Base-by-base conservation (phyloP, 64 coral and sea anemone species). In the Dendronephthya gigantea region DNA sequence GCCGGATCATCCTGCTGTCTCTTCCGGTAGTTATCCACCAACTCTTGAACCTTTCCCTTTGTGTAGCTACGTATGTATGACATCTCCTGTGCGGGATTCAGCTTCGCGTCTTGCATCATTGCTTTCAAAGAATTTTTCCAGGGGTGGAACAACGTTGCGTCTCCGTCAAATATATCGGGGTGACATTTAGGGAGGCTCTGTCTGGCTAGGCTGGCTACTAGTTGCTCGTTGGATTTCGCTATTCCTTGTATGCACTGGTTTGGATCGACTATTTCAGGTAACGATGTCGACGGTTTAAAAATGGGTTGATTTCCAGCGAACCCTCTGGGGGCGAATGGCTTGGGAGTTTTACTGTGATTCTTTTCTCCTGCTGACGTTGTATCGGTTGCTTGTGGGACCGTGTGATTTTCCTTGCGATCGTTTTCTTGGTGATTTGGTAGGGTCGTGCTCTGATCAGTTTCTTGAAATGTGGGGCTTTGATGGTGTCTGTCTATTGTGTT, bases 61-160 rank as follows among this genome's bases (percentile, higher is more conserved):
- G 87, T 92, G 27, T 82, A 92, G 49, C 31, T 85, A 32, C 90
- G 32, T 10, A 88, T 16, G 37, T 92, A 92, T 19, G 87, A 82
- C 9, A 92, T 88, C 27, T 92, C 90, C 33, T 88, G 83, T 3
- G 84, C 72, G 4, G 87, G 87, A 0, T 66, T 40, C 34, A 92
- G 27, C 23, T 88, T 31, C 5, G 86, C 90, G 52, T 92, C 90
- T 22, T 58, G 12, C 2, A 92, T 40, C 90, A 92, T 88, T 0
- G 82, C 90, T 35, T 83, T 85, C 17, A 92, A 87, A 17, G 87
- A 69, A 14, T 36, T 49, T 13, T 40, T 55, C 55, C 84, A 86
- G 17, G 84, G 51, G 50, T 86, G 51, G 32, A 86, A 86, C 7
- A 68, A 39, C 7, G 29, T 86, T 16, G 84, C 40, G 50, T 68